Evolutionary conservation across 2,888 invertebrate species (phyloP).

Genomic region (Nasonovia ribisnigri): DNA sequence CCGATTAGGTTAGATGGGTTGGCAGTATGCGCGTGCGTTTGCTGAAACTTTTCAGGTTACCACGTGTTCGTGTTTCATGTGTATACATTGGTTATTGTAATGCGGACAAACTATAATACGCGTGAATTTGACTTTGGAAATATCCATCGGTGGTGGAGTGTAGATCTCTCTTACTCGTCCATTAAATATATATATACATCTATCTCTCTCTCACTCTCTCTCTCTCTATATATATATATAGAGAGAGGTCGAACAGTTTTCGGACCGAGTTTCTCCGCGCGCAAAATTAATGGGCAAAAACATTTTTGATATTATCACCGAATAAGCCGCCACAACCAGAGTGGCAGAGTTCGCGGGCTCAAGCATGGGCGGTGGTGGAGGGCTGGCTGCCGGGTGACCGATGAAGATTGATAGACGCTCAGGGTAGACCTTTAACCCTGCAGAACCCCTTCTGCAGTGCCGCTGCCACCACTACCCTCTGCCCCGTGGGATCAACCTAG

Average conservation of each 20-base stretch:
- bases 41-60: not conserved
- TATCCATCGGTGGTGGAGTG: not conserved
- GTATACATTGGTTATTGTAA: not conserved
- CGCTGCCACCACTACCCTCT: not conserved
- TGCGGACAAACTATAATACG: not conserved
- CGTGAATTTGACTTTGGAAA: not conserved
- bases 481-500: constrained; percentile 16
- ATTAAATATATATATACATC: not conserved
- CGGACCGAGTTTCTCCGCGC: not conserved
- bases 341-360: not conserved
- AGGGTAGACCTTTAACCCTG: constrained; percentile 55
- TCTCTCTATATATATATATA: not conserved
- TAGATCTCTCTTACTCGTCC: not conserved
- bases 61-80: not conserved
- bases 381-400: constrained; percentile 36
- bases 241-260: not conserved
- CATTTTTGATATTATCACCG: constrained; percentile 57
- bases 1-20: not conserved
- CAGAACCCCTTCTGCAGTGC: not conserved
- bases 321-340: not conserved
- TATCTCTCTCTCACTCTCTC: not conserved
- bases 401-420: constrained; percentile 59
- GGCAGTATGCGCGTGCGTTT: not conserved
- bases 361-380: not conserved
- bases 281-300: constrained; percentile 53